phyloP scores from a whole-genome alignment of 2,113 vertebrate species.

The Pycnonotus jocosus region DNA sequence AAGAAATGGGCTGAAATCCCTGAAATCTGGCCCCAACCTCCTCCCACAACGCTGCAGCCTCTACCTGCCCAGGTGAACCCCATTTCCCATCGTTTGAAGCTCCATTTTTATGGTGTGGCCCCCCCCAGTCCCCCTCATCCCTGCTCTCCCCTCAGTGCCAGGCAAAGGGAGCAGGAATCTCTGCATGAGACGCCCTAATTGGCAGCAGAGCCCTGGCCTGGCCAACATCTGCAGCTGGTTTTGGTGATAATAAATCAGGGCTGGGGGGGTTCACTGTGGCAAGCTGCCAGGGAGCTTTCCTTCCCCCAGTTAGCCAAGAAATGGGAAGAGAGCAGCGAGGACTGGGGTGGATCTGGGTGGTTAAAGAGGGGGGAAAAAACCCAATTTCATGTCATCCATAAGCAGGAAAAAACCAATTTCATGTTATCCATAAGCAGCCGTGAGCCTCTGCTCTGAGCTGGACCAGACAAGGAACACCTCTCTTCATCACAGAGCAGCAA shows the following conservation, averaged over 20 bases:
- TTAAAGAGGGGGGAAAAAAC: neutral
- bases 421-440: fast-evolving
- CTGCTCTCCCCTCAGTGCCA: neutral
- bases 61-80: neutral
- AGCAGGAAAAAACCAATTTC: neutral
- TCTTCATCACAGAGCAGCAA: neutral
- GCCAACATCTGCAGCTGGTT: slow-evolving; percentile 87
- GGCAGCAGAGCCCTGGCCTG: slow-evolving; percentile 77
- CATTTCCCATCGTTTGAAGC: neutral
- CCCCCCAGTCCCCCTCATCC: neutral
- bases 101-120: neutral
- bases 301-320: slow-evolving; percentile 27
- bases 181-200: slow-evolving; percentile 85
- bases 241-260: slow-evolving; percentile 87
- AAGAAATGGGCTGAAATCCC: neutral
- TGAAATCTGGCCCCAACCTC: neutral
- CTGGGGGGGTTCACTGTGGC: neutral
- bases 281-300: slow-evolving; percentile 42
- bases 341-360: neutral
- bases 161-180: slow-evolving; percentile 56
- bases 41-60: neutral
- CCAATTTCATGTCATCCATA: fast-evolving
- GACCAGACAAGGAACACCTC: fast-evolving
- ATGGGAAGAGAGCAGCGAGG: neutral
- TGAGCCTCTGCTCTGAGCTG: neutral